Base-by-base conservation (phyloP, 1,140 invertebrate genomes). In the Trichonephila inaurata region DNA sequence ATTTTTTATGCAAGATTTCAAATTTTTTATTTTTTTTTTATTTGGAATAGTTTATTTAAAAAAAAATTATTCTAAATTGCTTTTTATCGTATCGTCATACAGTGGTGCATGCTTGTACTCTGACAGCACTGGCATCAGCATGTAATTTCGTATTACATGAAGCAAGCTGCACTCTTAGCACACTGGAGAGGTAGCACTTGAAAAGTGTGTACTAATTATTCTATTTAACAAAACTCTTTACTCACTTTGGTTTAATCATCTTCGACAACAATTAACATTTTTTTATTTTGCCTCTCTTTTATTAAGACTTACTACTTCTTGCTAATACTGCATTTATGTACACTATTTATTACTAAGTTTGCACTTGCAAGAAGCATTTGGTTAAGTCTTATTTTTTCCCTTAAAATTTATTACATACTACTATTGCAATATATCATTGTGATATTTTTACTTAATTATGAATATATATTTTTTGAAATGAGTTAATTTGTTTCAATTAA, bases 311-410 rank as follows among this genome's bases (percentile, higher is more conserved):
- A 89, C 92, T 93, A 93, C 92, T 93, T 93, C 92, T 93, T 93
- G 92, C 60, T 93, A 88, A 72, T 28, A 82, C 51, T 88, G 85
- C 92, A 89, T 28, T 81, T 91, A 61, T 66, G 58, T 87, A 77
- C 91, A 93, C 91, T 72, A 51, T 81, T 81, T 61, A 33, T 88
- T 61, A 89, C 69, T 28, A 64, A 18, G 19, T 69, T 62, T 88
- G 81, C 77, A 85, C 90, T 66, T 89, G 92, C 92, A 93, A 93
- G 92, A 93, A 93, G 92, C 86, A 40, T 91, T 88, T 93, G 92
- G 92, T 93, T 89, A 93, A 93, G 92, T 93, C 92, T 88, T 88
- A 24, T 58, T 14, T 66, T 28, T n/a, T 88, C 2, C 28, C 21
- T 58, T 51, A 51, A 51, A 51, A 64, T 64, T 6, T 64, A 62